Evolutionary conservation across 53 echinoderm and acorn worm genomes (phyloP), one percentile per base, ranked within the genome.

Genomic region (Crossaster papposus): DNA sequence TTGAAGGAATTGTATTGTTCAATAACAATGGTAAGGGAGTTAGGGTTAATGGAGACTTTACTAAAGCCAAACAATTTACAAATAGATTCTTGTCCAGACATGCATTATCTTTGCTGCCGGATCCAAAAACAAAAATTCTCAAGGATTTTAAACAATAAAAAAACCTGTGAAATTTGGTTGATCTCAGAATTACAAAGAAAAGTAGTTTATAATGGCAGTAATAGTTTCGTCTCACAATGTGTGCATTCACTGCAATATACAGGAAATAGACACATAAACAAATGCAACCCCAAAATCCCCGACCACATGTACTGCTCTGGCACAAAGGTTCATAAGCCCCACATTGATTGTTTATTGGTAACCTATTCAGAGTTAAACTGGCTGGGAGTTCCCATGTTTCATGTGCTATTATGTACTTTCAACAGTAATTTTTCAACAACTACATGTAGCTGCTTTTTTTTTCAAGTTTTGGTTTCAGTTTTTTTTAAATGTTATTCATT

Each of bases 311-410:
- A 11, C 58, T 7, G 22, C 2, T 20, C 17, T 58, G 58, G 58
- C 58, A 58, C 58, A 15, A 58, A 58, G 15, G 58, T 1, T 58
- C 17, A 58, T 58, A 17, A 58, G 17, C 22, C 2, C 12, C 58
- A 58, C 9, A 1, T 44, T 44, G 44, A 44, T 44, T 44, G 6
- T 58, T 58, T 3, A 58, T 15, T 58, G 15, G 58, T 58, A 58
- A 58, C 17, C 58, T 20, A 58, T 58, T 11, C 13, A 52, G 8
- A 44, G 15, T 58, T 2, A 58, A 58, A 58, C 58, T n/a, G 22
- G 12, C 58, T 8, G 70, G 70, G 70, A 70, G 70, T 70, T 70
- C 30, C 70, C 70, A 30, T n/a, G 70, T 70, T 70, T 30, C 70
- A 30, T 1, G 3, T 70, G 70, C 31, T 70, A 28, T 70, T 70